These are phyloP conservation scores for Acipenser ruthenus DNA, from an alignment of 2,797 vertebrate species.

Conservation along the genomic window DNA sequence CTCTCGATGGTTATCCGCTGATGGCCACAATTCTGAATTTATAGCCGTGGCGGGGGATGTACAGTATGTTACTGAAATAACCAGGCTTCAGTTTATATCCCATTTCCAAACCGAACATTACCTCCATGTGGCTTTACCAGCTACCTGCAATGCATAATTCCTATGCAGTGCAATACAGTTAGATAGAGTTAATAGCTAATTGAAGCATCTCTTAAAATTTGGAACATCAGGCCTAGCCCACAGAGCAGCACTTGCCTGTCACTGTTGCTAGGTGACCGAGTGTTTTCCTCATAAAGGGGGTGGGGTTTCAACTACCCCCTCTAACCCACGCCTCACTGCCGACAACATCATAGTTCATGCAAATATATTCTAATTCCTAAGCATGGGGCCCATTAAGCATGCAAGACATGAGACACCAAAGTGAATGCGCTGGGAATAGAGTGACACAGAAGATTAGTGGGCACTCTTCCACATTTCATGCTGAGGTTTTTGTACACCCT, in stretches of 20 bases:
- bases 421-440: not conserved
- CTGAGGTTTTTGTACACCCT: too few relatives aligned
- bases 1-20: too few relatives aligned
- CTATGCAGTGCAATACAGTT: not conserved
- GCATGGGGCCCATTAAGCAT: not conserved
- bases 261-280: constrained; percentile 21
- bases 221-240: constrained; percentile 9
- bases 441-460: not conserved
- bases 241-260: constrained; percentile 16
- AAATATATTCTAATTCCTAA: constrained; percentile 39
- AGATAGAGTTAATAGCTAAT: not conserved
- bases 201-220: not conserved
- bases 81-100: too few relatives aligned
- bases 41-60: too few relatives aligned
- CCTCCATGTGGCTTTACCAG: too few relatives aligned
- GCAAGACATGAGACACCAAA: not conserved
- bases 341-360: constrained; percentile 30
- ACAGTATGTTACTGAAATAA: too few relatives aligned
- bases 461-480: too few relatives aligned
- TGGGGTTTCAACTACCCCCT: not conserved
- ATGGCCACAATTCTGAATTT: too few relatives aligned
- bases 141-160: too few relatives aligned
- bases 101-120: too few relatives aligned
- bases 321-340: not conserved
- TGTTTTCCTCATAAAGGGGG: constrained; percentile 13